phyloP scores from a whole-genome alignment of 2,797 vertebrate genomes.

The Botia kubotai region DNA sequence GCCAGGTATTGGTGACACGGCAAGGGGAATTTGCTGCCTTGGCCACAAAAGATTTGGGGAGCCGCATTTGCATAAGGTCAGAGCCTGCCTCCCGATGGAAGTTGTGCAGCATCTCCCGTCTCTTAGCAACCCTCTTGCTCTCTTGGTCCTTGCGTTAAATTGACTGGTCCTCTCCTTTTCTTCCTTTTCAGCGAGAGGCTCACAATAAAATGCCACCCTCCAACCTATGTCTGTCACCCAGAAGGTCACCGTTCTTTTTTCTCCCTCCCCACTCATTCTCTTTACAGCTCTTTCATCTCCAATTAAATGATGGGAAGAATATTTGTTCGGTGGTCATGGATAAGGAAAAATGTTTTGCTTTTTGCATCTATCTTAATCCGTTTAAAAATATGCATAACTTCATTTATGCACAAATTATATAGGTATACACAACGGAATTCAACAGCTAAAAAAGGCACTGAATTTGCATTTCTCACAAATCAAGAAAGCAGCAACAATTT shows the following conservation, averaged over 20 bases:
- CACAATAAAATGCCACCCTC: conserved; percentile 95
- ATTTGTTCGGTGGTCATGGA: conserved; percentile 76
- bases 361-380: conserved; percentile 62
- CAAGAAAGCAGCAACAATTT: conserved; percentile 39
- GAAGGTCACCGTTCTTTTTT: conserved; percentile 84
- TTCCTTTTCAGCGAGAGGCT: conserved; percentile 92
- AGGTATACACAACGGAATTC: neutral
- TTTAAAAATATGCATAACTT: conserved; percentile 61
- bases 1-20: conserved; percentile 92
- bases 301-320: conserved; percentile 82
- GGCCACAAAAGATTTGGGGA: conserved; percentile 90
- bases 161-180: conserved; percentile 94
- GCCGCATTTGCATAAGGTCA: conserved; percentile 99
- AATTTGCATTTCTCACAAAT: neutral
- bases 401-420: neutral
- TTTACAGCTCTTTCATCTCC: conserved; percentile 75
- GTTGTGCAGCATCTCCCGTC: conserved; percentile 95
- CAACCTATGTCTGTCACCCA: conserved; percentile 91
- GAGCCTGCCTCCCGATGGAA: conserved; percentile 92
- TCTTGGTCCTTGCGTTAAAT: conserved; percentile 88
- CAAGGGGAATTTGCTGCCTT: conserved; percentile 85
- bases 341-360: conserved; percentile 35
- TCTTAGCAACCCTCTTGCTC: conserved; percentile 98
- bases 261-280: conserved; percentile 55
- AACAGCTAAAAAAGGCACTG: too few species aligned